Evolutionary conservation across 2,113 vertebrate genomes (phyloP).

Genomic region (Podarcis muralis): DNA sequence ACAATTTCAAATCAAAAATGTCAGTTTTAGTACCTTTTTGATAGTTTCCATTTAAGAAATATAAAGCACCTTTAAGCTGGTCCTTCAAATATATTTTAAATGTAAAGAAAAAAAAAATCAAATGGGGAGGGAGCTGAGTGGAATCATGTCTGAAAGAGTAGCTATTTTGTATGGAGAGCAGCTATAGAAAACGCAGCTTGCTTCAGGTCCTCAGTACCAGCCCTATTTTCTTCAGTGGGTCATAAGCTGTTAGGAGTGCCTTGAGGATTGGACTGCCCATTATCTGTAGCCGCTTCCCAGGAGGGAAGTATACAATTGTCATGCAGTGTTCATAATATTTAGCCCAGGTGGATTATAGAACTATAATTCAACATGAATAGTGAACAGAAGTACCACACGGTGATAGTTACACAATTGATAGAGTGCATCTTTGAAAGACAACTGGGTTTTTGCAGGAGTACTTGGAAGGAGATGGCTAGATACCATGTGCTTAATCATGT

Average conservation of each 20-base stretch:
- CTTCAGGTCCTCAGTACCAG: neutral
- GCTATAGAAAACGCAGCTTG: neutral
- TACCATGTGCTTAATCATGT: constrained; percentile 71
- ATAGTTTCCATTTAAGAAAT: neutral
- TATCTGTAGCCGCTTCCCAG: neutral
- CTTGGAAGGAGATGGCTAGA: constrained; percentile 49
- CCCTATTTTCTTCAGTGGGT: neutral
- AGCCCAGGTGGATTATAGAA: neutral
- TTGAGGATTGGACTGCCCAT: constrained; percentile 21
- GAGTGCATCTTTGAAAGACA: constrained; percentile 16
- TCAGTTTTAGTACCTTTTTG: constrained; percentile 12
- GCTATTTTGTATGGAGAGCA: neutral
- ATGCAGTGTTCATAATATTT: neutral
- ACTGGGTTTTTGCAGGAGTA: constrained; percentile 63
- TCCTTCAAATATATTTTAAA: neutral
- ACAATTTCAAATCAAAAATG: neutral
- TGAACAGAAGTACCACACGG: constrained; percentile 29
- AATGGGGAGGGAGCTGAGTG: neutral
- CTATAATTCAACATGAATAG: constrained; percentile 17
- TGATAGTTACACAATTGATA: neutral
- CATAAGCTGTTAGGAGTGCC: neutral
- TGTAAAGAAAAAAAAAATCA: neutral
- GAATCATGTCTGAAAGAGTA: neutral
- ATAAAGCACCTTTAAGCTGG: constrained; percentile 4
- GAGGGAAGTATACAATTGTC: neutral